Percentiles rank a stretch among this genome's conserved stretches.
phyloP scores from a whole-genome alignment of 2,797 vertebrate species.

The Salmo trutta region DNA sequence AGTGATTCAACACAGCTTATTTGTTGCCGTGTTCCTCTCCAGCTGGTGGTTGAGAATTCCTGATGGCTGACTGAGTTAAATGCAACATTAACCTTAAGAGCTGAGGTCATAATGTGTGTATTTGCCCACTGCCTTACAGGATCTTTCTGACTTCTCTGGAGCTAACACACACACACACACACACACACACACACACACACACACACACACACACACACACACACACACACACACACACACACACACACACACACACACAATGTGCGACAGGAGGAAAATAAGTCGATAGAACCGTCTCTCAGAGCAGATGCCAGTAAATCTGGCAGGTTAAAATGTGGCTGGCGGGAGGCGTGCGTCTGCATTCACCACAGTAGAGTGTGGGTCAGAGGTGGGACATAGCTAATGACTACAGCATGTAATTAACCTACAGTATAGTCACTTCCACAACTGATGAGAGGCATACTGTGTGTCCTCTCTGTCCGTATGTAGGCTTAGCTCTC shows the following conservation, averaged over 20 bases:
- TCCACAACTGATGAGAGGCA: background rate
- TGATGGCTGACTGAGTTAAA: conserved; percentile 45
- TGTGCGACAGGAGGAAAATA: conserved; percentile 29
- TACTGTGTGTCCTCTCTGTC: background rate
- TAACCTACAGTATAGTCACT: conserved; percentile 10
- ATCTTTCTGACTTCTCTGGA: background rate
- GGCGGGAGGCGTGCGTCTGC: background rate
- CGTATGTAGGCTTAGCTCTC: background rate
- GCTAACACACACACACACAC: background rate
- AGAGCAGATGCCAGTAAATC: conserved; percentile 11
- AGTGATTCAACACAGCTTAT: conserved; percentile 28
- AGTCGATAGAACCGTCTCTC: conserved; percentile 30
- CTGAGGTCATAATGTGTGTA: background rate
- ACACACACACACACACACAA: background rate
- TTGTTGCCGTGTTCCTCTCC: conserved; percentile 56
- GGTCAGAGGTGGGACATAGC: background rate
- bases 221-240: background rate
- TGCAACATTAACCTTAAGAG: background rate
- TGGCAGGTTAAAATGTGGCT: conserved; percentile 17
- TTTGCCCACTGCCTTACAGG: background rate
- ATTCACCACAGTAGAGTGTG: background rate
- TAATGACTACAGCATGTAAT: background rate
- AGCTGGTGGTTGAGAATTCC: conserved; percentile 56
- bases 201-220: background rate
- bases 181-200: background rate